These are phyloP conservation scores for Megalops atlanticus DNA, from an alignment of 2,113 vertebrate species.

Conservation along the genomic window DNA sequence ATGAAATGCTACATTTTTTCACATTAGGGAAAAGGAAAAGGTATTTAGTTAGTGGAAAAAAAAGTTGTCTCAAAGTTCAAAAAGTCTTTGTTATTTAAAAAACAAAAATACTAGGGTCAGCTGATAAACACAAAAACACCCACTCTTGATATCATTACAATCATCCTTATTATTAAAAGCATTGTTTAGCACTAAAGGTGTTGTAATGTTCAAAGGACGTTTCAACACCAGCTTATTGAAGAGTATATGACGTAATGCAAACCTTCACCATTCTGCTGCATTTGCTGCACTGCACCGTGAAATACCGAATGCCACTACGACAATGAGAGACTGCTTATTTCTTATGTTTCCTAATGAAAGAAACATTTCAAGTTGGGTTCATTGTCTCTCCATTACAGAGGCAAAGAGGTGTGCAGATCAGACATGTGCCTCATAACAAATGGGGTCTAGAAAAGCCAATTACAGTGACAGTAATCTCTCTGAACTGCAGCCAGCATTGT, in stretches of 20 bases:
- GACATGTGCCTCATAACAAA: constrained; percentile 66
- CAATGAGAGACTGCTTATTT: constrained; percentile 19
- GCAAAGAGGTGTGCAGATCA: constrained; percentile 66
- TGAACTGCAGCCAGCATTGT: constrained; percentile 61
- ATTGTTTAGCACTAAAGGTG: too few species aligned
- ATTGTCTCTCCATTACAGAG: constrained; percentile 60
- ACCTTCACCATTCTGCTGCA: background rate
- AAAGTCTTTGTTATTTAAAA: too few species aligned
- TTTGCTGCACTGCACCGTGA: background rate
- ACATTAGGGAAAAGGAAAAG: too few species aligned
- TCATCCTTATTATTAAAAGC: too few species aligned
- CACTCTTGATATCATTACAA: too few species aligned
- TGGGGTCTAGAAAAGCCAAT: constrained; percentile 69
- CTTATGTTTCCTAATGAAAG: constrained; percentile 47
- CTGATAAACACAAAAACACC: too few species aligned
- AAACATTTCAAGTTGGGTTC: constrained; percentile 54
- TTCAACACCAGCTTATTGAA: background rate
- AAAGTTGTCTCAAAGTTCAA: too few species aligned
- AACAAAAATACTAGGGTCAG: too few species aligned
- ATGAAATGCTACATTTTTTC: too few species aligned
- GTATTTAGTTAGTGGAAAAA: too few species aligned
- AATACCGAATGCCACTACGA: background rate
- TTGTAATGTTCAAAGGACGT: background rate
- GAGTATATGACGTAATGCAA: background rate
- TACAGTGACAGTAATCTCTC: constrained; percentile 69